Evolutionary conservation across 2,888 invertebrate genomes (phyloP).

Genomic region (Perdita meconis): DNA sequence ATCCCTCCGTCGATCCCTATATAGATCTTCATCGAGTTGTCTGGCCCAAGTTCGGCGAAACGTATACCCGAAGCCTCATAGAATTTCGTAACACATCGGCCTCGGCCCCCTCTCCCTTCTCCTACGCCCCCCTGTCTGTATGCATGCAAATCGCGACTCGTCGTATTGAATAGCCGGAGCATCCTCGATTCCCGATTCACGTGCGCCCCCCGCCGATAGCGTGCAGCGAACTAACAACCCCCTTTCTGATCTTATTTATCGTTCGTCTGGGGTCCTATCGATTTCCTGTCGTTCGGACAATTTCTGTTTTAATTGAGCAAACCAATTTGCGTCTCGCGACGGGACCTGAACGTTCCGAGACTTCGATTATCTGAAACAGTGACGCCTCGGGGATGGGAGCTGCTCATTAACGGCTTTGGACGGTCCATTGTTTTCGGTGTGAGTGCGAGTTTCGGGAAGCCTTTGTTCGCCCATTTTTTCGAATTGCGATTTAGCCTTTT

Average conservation of each 20-base stretch:
- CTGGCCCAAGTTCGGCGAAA: slow-evolving; percentile 42
- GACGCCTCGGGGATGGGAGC: too few relatives aligned
- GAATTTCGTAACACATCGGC: slow-evolving; percentile 44
- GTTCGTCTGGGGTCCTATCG: slow-evolving; percentile 12
- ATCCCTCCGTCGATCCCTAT: slow-evolving; percentile 11
- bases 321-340: slow-evolving; percentile 2
- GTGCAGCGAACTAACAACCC: slow-evolving; percentile 29
- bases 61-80: slow-evolving; percentile 13
- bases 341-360: too few relatives aligned
- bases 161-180: slow-evolving; percentile 31
- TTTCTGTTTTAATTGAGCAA: slow-evolving; percentile 18
- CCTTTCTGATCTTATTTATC: slow-evolving; percentile 46
- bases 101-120: background rate
- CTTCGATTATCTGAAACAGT: too few relatives aligned
- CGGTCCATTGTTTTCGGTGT: too few relatives aligned
- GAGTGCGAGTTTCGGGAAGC: too few relatives aligned
- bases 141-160: slow-evolving; percentile 37
- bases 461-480: too few relatives aligned
- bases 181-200: slow-evolving; percentile 16
- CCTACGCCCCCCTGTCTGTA: slow-evolving; percentile 2
- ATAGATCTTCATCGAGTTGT: slow-evolving; percentile 56
- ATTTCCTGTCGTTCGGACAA: slow-evolving; percentile 4
- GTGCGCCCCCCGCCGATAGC: slow-evolving; percentile 31
- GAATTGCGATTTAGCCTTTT: too few relatives aligned
- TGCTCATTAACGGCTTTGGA: too few relatives aligned